Evolutionary conservation across 2,888 invertebrate genomes (phyloP).

Genomic region (Hyppa rectilinea): DNA sequence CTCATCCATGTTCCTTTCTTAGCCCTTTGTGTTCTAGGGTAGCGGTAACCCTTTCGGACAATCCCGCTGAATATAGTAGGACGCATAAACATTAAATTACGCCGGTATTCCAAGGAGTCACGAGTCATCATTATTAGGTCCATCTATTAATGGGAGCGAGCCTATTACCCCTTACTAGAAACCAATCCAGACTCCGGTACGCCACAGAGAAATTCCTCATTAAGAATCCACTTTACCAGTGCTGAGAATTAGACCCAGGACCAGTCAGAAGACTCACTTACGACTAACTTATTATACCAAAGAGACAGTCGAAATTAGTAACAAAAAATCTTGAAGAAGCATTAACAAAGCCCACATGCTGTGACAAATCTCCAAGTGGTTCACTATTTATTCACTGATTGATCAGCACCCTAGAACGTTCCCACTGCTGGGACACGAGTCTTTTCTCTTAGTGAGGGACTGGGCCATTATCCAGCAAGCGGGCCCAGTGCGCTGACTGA

Average conservation of each 20-base stretch:
- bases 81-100: background rate
- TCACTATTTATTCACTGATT: background rate
- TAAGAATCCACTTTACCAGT: background rate
- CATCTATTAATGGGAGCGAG: background rate
- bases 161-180: background rate
- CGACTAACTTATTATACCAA: background rate
- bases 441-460: too few species aligned
- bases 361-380: background rate
- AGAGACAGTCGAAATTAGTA: background rate
- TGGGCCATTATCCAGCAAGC: background rate
- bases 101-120: background rate
- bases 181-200: too few species aligned
- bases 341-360: background rate
- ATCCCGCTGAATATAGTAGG: too few species aligned
- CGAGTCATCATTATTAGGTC: background rate
- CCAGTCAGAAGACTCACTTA: background rate
- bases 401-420: background rate
- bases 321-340: background rate
- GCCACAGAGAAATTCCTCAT: background rate
- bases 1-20: too few species aligned
- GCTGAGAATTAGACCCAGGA: too few species aligned
- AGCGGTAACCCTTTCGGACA: too few species aligned
- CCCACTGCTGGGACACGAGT: background rate
- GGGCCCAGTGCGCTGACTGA: background rate
- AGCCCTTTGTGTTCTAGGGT: too few species aligned